These are phyloP conservation scores for Crenichthys baileyi DNA, from an alignment of 2,797 vertebrate genomes.

Conservation along the genomic window DNA sequence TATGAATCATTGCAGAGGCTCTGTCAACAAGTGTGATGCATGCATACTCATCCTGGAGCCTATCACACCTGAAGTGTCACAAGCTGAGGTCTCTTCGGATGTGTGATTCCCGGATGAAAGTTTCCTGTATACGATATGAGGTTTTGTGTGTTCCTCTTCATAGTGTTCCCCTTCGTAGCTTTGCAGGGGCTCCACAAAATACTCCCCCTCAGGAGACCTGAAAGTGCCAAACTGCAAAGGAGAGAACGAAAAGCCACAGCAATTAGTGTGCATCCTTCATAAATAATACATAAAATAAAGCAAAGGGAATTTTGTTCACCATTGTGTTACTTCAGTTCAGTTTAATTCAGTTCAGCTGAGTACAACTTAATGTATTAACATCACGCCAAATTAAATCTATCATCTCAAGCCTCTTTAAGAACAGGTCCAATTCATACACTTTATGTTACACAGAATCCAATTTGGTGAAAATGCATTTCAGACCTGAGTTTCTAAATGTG, in stretches of 20 bases:
- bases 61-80: constrained; percentile 90
- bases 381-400: too few species aligned
- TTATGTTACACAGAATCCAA: background rate
- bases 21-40: background rate
- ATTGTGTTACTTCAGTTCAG: background rate
- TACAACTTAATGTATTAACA: too few species aligned
- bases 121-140: constrained; percentile 93
- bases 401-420: too few species aligned
- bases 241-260: constrained; percentile 23
- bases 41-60: background rate
- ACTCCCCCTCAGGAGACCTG: constrained; percentile 94
- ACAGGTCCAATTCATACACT: too few species aligned
- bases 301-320: background rate
- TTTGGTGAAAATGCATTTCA: background rate
- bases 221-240: constrained; percentile 92
- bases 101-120: constrained; percentile 74
- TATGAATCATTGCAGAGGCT: background rate
- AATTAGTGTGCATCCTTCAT: constrained; percentile 46
- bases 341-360: background rate
- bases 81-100: constrained; percentile 76
- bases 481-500: background rate
- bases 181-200: constrained; percentile 95
- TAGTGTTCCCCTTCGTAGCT: constrained; percentile 86
- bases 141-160: constrained; percentile 96
- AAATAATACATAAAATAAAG: background rate